Conservation (phyloP, 2,888 invertebrate genomes). For the Mallateleia sp. region DNA sequence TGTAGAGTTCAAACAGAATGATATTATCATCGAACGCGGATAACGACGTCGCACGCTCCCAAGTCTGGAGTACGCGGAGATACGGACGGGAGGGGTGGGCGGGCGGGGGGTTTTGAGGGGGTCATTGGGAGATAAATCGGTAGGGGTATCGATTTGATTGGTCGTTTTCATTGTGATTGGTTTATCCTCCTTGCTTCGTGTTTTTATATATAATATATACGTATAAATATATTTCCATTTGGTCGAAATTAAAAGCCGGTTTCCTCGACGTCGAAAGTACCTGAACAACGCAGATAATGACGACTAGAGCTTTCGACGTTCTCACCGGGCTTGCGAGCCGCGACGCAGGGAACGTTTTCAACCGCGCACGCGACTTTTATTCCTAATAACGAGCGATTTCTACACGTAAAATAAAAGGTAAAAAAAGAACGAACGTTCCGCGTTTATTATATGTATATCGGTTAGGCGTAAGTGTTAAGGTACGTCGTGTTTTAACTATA, state of each 20-base stretch:
- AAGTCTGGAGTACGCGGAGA: slow-evolving; percentile 33
- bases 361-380: slow-evolving; percentile 73
- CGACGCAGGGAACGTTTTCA: slow-evolving; percentile 52
- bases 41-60: slow-evolving; percentile 69
- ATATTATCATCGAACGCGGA: slow-evolving; percentile 80
- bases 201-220: too few species aligned
- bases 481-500: slow-evolving; percentile 78
- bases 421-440: slow-evolving; percentile 66
- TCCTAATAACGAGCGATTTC: slow-evolving; percentile 70
- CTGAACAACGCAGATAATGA: slow-evolving; percentile 80
- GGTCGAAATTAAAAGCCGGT: slow-evolving; percentile 81
- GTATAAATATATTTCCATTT: too few species aligned
- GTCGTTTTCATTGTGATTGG: too few species aligned
- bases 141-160: too few species aligned
- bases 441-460: slow-evolving; percentile 75
- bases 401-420: too few species aligned
- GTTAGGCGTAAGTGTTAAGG: slow-evolving; percentile 75
- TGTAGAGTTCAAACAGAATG: slow-evolving; percentile 87
- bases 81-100: too few species aligned
- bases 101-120: too few species aligned
- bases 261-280: slow-evolving; percentile 87
- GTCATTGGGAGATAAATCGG: too few species aligned
- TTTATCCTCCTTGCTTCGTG: too few species aligned
- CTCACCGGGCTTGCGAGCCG: slow-evolving; percentile 59
- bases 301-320: slow-evolving; percentile 55